A percentile compares a stretch with the other conserved stretches of the same genome.
Evolutionary conservation across 2,797 vertebrate species (phyloP).

Genomic region (Coregonus suidteri): DNA sequence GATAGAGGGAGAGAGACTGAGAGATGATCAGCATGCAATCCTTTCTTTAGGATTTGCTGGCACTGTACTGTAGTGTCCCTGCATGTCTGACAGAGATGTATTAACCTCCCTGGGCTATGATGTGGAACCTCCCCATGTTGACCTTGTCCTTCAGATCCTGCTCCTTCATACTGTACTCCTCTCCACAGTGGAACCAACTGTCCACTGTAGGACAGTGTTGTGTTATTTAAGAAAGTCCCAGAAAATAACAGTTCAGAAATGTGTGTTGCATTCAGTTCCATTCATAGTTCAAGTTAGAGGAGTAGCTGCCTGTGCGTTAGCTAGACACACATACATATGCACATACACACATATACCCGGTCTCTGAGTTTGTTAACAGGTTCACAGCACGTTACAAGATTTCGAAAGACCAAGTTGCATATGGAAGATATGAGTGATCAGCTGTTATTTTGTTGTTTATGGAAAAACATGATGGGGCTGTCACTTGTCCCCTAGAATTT

Average conservation of each 20-base stretch:
- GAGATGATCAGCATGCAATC: constrained; percentile 39
- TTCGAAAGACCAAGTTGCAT: no score
- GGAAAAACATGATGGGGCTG: no score
- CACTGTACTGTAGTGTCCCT: constrained; percentile 42
- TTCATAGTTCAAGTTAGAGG: no score
- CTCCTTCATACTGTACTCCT: neutral
- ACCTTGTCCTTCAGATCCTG: neutral
- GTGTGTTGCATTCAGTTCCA: no score
- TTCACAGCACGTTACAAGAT: no score
- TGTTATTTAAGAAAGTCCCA: neutral
- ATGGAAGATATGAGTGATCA: no score
- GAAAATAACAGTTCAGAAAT: neutral
- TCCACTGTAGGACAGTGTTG: neutral
- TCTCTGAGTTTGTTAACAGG: no score
- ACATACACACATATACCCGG: no score
- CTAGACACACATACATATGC: no score
- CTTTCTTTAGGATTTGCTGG: constrained; percentile 39
- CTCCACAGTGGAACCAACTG: neutral
- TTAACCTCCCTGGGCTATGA: constrained; percentile 3
- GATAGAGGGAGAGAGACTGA: neutral
- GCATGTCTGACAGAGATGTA: constrained; percentile 58
- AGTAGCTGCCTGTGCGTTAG: no score
- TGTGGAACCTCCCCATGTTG: neutral
- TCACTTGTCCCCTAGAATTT: no score
- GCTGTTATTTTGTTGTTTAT: no score